Percentiles rank a stretch among this genome's conserved stretches.
Evolutionary conservation across 2,113 vertebrate species (phyloP).

Genomic region (Stegostoma tigrinum): DNA sequence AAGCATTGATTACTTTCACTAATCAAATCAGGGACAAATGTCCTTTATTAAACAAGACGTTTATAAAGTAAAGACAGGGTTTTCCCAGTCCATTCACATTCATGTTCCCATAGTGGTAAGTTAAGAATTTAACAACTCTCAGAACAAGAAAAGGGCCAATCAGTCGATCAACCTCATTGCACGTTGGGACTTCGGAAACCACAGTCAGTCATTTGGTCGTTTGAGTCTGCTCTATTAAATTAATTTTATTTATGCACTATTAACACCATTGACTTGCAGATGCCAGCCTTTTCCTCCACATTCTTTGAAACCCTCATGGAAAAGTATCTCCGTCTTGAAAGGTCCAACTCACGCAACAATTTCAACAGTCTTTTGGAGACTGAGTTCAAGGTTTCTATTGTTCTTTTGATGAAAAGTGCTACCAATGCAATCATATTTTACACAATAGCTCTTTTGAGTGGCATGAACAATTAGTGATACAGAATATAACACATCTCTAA

Average conservation of each 20-base stretch:
- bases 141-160: neutral
- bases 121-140: neutral
- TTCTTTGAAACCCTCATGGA: no score
- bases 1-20: neutral
- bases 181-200: neutral
- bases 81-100: neutral
- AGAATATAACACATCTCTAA: neutral
- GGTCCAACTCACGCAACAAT: no score
- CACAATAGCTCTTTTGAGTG: neutral
- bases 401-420: neutral
- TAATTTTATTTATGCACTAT: neutral
- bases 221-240: neutral
- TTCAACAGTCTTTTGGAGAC: neutral
- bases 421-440: neutral
- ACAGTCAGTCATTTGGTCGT: neutral
- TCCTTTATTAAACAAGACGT: neutral
- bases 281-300: no score
- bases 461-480: neutral
- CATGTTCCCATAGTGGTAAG: neutral
- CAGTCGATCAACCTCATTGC: neutral
- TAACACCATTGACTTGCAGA: neutral
- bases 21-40: neutral
- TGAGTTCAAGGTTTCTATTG: neutral
- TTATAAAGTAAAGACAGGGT: neutral
- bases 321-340: no score